Conservation (phyloP, 2,113 vertebrate species). For the Pteronura brasiliensis region DNA sequence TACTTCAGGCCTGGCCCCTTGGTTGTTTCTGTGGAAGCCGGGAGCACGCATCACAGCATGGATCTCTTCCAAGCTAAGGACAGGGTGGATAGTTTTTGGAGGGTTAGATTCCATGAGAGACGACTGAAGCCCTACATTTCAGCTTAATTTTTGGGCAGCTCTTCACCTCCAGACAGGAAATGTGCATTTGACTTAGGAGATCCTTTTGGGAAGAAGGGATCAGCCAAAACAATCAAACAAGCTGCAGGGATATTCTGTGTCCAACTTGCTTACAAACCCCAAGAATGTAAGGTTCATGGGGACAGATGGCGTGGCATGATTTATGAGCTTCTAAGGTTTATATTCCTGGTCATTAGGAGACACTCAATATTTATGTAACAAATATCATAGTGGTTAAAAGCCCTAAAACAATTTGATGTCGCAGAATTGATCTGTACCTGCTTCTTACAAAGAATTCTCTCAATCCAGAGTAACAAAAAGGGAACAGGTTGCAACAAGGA, state of each 20-base stretch:
- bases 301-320: accelerated
- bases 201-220: not conserved
- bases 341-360: not conserved
- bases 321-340: not conserved
- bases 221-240: not conserved
- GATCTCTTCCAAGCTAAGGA: not conserved
- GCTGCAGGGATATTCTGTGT: too few relatives aligned
- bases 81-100: too few relatives aligned
- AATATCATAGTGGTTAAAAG: not conserved
- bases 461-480: not conserved
- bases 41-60: accelerated
- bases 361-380: not conserved
- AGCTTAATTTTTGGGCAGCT: not conserved
- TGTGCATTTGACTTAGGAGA: not conserved
- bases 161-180: not conserved
- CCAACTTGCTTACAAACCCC: not conserved
- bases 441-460: not conserved
- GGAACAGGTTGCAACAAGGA: not conserved
- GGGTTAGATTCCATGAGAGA: not conserved
- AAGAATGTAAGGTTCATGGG: not conserved
- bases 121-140: too few relatives aligned
- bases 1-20: not conserved
- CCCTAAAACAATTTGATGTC: not conserved
- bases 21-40: not conserved
- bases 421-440: too few relatives aligned